Percentiles rank a stretch among this genome's conserved stretches.
phyloP scores from a whole-genome alignment of 2,113 vertebrate species.

The Centropus unirufus region DNA sequence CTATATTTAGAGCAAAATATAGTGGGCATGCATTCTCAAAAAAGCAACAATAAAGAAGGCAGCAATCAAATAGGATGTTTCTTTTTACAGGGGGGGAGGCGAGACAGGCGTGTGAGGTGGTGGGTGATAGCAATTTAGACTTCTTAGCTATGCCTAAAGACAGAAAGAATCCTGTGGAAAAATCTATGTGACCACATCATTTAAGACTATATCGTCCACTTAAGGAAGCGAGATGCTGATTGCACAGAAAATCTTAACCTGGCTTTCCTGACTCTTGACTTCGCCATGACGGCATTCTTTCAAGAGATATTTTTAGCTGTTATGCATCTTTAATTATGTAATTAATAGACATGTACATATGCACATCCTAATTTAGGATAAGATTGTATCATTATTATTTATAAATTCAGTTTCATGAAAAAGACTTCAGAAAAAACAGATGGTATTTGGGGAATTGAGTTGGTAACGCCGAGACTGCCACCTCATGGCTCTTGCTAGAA shows the following conservation, averaged over 20 bases:
- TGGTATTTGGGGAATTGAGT: background rate
- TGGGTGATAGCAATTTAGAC: background rate
- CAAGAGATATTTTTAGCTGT: slow-evolving; percentile 34
- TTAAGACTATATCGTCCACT: background rate
- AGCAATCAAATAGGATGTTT: background rate
- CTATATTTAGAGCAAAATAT: background rate
- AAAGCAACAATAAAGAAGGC: background rate
- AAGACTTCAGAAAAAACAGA: background rate
- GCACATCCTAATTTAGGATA: slow-evolving; percentile 19
- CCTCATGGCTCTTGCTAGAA: slow-evolving; percentile 3
- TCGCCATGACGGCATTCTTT: background rate
- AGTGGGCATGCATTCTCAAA: background rate
- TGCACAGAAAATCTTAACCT: background rate
- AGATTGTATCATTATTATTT: slow-evolving; percentile 42
- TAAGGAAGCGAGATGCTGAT: background rate
- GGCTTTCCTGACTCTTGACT: slow-evolving; percentile 28
- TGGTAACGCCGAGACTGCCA: slow-evolving; percentile 37
- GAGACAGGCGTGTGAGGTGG: too few relatives aligned
- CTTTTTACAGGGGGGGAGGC: background rate
- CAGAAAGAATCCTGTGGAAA: slow-evolving; percentile 26
- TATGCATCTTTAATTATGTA: slow-evolving; percentile 51
- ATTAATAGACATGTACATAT: slow-evolving; percentile 37
- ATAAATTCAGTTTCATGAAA: slow-evolving; percentile 11
- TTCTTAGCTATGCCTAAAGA: slow-evolving; percentile 9
- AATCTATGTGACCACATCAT: slow-evolving; percentile 30